Conservation (phyloP, 2,888 invertebrate genomes). For the Beris chalybata region DNA sequence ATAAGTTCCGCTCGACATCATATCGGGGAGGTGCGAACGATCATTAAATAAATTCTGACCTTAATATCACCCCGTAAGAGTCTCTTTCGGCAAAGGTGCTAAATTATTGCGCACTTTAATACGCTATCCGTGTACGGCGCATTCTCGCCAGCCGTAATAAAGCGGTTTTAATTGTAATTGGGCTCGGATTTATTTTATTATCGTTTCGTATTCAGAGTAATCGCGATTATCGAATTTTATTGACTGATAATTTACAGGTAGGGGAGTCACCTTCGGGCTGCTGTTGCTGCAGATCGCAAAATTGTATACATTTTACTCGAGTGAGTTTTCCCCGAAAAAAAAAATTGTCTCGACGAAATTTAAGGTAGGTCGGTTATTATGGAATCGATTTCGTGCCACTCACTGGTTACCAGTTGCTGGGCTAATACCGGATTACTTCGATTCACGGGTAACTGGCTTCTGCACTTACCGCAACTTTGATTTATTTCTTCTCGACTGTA, state of each 20-base stretch:
- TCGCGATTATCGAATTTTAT: conserved; percentile 33
- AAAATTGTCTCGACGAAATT: no score
- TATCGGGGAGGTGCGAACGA: conserved; percentile 10
- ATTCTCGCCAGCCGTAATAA: conserved; percentile 33
- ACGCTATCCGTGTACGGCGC: conserved; percentile 17
- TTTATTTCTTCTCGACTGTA: conserved; percentile 18
- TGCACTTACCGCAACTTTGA: conserved; percentile 15
- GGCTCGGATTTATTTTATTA: conserved; percentile 39
- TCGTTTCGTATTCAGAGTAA: conserved; percentile 26
- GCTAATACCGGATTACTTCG: not conserved
- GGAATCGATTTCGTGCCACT: no score
- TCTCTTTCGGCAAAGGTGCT: conserved; percentile 34
- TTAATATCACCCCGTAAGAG: conserved; percentile 35
- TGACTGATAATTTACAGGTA: conserved; percentile 37
- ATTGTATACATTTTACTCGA: no score
- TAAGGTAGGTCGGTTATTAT: no score
- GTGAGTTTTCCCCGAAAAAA: no score
- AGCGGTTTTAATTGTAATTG: conserved; percentile 40
- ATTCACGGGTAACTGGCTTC: conserved; percentile 28
- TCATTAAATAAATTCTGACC: conserved; percentile 38
- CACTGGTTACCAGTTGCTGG: no score
- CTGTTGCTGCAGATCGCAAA: not conserved
- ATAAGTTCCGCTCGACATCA: no score
- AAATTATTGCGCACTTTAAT: conserved; percentile 34
- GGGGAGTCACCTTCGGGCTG: not conserved